Conservation (phyloP, 2,888 invertebrate species). For the Vanessa cardui region DNA sequence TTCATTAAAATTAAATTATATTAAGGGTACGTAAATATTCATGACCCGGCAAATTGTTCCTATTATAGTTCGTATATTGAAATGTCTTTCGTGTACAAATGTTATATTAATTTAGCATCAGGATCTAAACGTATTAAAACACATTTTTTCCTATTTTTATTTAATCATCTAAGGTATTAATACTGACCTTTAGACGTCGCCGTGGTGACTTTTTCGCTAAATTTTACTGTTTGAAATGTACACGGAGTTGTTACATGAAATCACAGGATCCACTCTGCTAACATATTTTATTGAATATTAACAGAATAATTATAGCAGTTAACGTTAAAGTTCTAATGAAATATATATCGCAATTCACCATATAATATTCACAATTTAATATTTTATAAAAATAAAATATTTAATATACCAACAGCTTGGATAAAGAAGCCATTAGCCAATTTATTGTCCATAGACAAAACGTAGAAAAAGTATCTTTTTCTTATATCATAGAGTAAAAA, state of each 20-base stretch:
- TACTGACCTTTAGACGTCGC: neutral
- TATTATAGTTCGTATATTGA: neutral
- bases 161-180: neutral
- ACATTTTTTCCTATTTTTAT: no score
- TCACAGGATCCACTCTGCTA: neutral
- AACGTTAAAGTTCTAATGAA: neutral
- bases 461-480: no score
- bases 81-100: no score
- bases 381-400: no score
- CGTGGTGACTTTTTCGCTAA: conserved; percentile 1
- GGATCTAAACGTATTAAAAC: no score
- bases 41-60: conserved; percentile 12
- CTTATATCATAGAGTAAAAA: no score
- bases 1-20: conserved; percentile 6
- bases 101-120: no score
- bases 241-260: neutral
- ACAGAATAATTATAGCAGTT: neutral
- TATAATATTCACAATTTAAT: no score
- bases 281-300: neutral
- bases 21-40: conserved; percentile 2
- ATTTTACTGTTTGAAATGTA: neutral
- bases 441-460: no score
- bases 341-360: no score
- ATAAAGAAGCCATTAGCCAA: no score
- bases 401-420: no score